Evolutionary conservation across 2,888 invertebrate species (phyloP).

Genomic region (Pristionchus maxplancki): DNA sequence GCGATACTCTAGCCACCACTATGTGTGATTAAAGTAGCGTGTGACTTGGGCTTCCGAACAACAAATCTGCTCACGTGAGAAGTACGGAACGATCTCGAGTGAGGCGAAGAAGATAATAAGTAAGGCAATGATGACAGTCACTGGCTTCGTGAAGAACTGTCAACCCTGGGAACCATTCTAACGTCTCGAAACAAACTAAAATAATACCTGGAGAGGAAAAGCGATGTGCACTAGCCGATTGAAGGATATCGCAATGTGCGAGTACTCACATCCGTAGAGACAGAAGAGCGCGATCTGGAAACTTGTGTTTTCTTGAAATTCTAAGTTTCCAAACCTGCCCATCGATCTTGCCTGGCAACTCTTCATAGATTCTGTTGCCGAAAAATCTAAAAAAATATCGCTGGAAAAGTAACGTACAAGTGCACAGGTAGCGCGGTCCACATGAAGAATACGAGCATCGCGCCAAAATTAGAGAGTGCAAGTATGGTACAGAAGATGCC

Average conservation of each 20-base stretch:
- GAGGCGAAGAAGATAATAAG: background rate
- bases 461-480: background rate
- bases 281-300: background rate
- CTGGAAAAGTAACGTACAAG: background rate
- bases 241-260: background rate
- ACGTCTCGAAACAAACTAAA: background rate
- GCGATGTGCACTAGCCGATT: slow-evolving; percentile 12
- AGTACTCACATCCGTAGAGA: slow-evolving; percentile 12
- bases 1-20: too few species aligned
- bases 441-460: background rate
- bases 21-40: too few species aligned
- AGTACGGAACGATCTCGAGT: background rate
- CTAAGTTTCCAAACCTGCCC: too few species aligned
- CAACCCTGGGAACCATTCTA: background rate
- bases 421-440: background rate
- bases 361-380: background rate
- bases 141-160: background rate
- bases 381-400: background rate
- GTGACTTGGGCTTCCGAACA: too few species aligned
- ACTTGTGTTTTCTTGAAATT: background rate
- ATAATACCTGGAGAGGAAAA: background rate
- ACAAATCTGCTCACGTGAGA: background rate
- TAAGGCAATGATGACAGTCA: background rate
- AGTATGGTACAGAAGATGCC: background rate
- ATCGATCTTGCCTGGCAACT: background rate